Evolutionary conservation across 2,888 invertebrate genomes (phyloP).

Genomic region (Parascotia fuliginaria): DNA sequence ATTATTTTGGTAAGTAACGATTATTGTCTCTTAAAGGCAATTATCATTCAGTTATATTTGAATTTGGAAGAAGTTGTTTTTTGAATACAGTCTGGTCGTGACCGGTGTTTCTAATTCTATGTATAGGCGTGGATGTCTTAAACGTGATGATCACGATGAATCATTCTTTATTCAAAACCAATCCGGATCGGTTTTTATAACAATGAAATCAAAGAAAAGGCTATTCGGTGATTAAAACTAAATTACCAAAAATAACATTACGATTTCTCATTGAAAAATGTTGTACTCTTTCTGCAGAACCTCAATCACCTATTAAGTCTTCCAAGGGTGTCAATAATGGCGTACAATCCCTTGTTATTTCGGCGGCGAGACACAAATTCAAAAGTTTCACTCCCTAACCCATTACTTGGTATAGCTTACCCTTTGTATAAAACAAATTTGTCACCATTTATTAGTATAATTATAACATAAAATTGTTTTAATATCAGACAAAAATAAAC

Average conservation of each 20-base stretch:
- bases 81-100: no score
- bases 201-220: no score
- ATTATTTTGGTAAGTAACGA: slow-evolving; percentile 40
- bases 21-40: slow-evolving; percentile 21
- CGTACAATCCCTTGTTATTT: not conserved
- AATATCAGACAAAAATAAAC: slow-evolving; percentile 66
- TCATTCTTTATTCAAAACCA: no score
- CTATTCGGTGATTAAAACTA: no score
- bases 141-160: no score
- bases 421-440: not conserved
- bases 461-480: slow-evolving; percentile 37
- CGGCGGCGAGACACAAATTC: not conserved
- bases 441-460: slow-evolving; percentile 17
- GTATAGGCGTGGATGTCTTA: no score
- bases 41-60: slow-evolving; percentile 8
- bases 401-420: not conserved
- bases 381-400: not conserved
- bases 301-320: no score
- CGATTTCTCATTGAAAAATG: no score
- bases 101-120: no score
- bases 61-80: not conserved
- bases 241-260: no score
- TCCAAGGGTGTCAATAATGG: not conserved
- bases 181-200: no score
- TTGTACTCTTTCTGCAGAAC: no score